phyloP scores from a whole-genome alignment of 2,113 vertebrate species.

The Garra rufa region DNA sequence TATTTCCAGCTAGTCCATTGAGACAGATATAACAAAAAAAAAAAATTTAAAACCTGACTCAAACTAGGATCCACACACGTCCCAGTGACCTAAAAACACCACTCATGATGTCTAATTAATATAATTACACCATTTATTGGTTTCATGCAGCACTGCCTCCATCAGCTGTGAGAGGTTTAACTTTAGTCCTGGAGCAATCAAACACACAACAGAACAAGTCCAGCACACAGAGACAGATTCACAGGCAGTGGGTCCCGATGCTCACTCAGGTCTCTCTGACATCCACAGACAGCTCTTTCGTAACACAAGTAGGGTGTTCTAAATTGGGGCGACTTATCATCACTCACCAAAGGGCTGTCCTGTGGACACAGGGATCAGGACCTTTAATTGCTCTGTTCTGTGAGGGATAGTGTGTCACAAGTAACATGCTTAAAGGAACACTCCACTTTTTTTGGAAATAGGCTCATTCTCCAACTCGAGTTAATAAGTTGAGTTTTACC shows the following conservation, averaged over 20 bases:
- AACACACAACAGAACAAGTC: background rate
- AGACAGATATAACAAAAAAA: background rate
- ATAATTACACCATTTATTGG: conserved; percentile 7
- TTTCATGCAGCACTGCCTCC: background rate
- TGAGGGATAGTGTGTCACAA: background rate
- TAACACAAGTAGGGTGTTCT: background rate
- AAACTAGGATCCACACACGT: conserved; percentile 1
- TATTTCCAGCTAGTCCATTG: background rate
- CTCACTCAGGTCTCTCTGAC: background rate
- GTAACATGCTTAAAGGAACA: background rate
- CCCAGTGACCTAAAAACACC: conserved; percentile 47
- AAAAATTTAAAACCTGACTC: background rate
- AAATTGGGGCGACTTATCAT: background rate
- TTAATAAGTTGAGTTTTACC: too few relatives aligned
- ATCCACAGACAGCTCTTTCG: background rate
- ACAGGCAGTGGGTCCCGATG: background rate
- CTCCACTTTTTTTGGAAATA: too few relatives aligned
- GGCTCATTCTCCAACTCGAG: too few relatives aligned
- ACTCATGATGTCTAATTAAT: background rate
- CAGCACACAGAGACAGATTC: background rate
- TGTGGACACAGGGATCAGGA: background rate
- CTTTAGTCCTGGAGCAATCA: background rate
- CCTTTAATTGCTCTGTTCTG: conserved; percentile 21
- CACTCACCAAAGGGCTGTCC: background rate
- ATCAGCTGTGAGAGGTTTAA: background rate